Evolutionary conservation across 1,140 invertebrate genomes (phyloP), one percentile per base, ranked within the genome.

Genomic region (Sinonovacula constricta): DNA sequence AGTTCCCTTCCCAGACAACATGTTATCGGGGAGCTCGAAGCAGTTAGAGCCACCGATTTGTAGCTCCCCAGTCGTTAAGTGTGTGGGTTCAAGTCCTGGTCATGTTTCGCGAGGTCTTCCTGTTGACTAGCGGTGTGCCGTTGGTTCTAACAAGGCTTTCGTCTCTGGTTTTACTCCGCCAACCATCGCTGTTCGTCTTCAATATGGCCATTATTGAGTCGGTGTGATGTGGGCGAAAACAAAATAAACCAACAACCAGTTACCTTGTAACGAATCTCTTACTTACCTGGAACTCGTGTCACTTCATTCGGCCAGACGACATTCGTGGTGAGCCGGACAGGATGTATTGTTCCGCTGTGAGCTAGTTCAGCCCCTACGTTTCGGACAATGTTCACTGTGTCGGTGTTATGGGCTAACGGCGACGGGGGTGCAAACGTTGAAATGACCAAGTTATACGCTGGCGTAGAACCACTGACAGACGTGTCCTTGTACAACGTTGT

Each of bases 301-400:
- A 83, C 39, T 62, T 87, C 85, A 63, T 87, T 87, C 12, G 84
- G 86, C 84, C 86, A 87, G 12, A 74, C 79, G 18, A 83, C 62
- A n/a, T 68, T 45, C 7, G 65, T 49, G 0, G 82, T 78, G 1
- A 85, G n/a, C n/a, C 51, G 45, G 28, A 67, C 54, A 15, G 77
- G 39, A n/a, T 45, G 45, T 1, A 71, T 70, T 14, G 28, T 33
- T 2, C 39, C 22, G 5, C 83, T 30, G 36, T 60, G 68, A 18
- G 39, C 26, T 22, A 83, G 66, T 28, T 82, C n/a, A 12, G 59
- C 24, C 30, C 82, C 82, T 1, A 84, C 70, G 4, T 59, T 67
- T 7, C 67, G 12, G 5, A 84, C 81, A 39, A 82, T 74, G 12
- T 71, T 67, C 2, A 84, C 81, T 28, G 70, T 66, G n/a, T 81